These are phyloP conservation scores for Chaetoderma sp. DNA, from an alignment of 2,888 invertebrate genomes.

Conservation along the genomic window DNA sequence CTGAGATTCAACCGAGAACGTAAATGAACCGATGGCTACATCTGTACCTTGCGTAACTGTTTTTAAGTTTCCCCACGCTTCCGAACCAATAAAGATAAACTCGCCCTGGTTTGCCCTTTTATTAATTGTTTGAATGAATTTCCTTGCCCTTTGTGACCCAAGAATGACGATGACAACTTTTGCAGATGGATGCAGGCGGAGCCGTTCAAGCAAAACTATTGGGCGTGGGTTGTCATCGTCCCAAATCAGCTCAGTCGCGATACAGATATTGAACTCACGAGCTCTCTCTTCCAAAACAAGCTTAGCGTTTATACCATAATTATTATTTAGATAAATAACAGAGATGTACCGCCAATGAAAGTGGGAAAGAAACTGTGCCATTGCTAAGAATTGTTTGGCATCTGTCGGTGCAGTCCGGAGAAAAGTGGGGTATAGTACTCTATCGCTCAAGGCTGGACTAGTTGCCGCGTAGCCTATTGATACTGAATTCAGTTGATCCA, in stretches of 20 bases:
- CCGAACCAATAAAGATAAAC: constrained; percentile 40
- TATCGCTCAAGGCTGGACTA: neutral
- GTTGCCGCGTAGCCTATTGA: neutral
- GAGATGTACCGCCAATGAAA: neutral
- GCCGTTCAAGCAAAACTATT: constrained; percentile 14
- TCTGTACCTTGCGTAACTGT: constrained; percentile 12
- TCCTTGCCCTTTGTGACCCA: constrained; percentile 18
- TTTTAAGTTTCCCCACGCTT: constrained; percentile 27
- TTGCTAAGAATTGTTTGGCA: neutral
- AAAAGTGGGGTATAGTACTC: neutral
- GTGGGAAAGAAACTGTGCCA: neutral
- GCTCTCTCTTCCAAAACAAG: too few species aligned
- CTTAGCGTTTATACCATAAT: too few species aligned
- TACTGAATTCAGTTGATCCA: neutral
- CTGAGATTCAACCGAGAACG: constrained; percentile 18
- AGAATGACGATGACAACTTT: constrained; percentile 35
- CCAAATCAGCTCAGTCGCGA: too few species aligned
- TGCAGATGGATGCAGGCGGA: constrained; percentile 27
- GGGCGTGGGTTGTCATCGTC: too few species aligned
- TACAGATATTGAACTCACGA: too few species aligned
- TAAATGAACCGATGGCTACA: constrained; percentile 28
- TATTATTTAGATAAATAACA: constrained; percentile 1
- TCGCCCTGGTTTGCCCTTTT: constrained; percentile 23
- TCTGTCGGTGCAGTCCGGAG: neutral
- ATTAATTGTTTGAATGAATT: constrained; percentile 7